These are phyloP conservation scores for Peromyscus maniculatus DNA, from an alignment of 2,113 vertebrate genomes.

Conservation along the genomic window DNA sequence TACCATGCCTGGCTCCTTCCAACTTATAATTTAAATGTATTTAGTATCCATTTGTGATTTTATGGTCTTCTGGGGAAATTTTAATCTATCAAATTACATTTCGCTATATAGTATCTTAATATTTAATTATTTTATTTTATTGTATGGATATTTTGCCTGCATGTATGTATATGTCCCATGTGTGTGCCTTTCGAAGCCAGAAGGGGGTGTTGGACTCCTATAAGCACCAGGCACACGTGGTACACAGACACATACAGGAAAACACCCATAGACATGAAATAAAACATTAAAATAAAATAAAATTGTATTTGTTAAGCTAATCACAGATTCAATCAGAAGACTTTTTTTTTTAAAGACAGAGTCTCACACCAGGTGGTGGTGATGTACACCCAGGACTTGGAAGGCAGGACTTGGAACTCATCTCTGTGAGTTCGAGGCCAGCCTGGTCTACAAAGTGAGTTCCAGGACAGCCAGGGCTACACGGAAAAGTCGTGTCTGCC, in stretches of 20 bases:
- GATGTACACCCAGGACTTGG: too few species aligned
- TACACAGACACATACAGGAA: background rate
- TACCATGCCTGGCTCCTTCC: background rate
- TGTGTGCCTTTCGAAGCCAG: background rate
- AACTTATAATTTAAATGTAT: background rate
- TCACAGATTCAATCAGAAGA: conserved; percentile 4
- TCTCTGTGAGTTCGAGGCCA: too few species aligned
- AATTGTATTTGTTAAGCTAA: background rate
- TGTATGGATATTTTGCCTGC: background rate
- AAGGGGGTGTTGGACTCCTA: background rate
- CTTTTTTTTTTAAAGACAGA: background rate
- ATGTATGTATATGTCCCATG: background rate
- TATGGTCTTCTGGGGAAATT: conserved; percentile 34
- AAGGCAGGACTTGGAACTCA: too few species aligned
- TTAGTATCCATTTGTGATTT: background rate
- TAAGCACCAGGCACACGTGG: background rate
- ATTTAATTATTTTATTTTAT: background rate
- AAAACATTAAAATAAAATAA: background rate
- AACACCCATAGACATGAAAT: background rate
- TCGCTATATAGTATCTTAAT: background rate
- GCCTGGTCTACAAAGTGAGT: too few species aligned
- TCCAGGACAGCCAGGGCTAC: too few species aligned
- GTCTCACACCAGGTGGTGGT: too few species aligned
- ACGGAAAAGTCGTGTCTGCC: background rate
- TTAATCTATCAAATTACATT: background rate